Conservation (phyloP, 1,140 invertebrate genomes). For the Aphelinus certus region DNA sequence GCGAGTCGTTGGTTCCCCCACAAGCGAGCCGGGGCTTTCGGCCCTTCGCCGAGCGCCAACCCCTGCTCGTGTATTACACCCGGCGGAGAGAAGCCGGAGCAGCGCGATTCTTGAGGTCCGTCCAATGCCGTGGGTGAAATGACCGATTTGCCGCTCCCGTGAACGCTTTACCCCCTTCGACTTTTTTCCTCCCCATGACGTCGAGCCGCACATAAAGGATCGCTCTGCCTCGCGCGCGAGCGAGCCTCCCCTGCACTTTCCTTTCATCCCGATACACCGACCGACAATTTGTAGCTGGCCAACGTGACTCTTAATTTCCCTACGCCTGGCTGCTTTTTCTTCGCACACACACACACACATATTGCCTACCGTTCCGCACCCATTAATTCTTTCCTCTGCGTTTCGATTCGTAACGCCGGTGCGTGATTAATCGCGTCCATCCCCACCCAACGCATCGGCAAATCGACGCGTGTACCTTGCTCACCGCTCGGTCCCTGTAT, state of each 20-base stretch:
- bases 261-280: background rate
- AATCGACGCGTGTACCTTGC: too few relatives aligned
- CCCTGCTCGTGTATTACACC: background rate
- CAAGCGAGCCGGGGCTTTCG: background rate
- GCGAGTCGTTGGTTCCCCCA: constrained; percentile 12
- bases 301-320: constrained; percentile 32
- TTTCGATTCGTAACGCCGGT: background rate
- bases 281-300: background rate
- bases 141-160: constrained; percentile 21
- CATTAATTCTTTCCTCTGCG: constrained; percentile 6
- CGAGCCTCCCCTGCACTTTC: background rate
- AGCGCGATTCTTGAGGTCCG: constrained; percentile 28
- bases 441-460: background rate
- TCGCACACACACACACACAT: too few relatives aligned
- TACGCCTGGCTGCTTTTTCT: background rate
- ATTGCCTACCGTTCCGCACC: background rate
- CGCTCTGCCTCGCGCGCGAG: background rate
- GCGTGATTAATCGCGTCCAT: constrained; percentile 12
- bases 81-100: background rate
- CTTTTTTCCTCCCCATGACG: constrained; percentile 1
- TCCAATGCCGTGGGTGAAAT: constrained; percentile 29
- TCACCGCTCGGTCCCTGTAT: too few relatives aligned
- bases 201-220: constrained; percentile 1
- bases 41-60: constrained; percentile 27
- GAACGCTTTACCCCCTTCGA: constrained; percentile 23